Evolutionary conservation across 2,113 vertebrate species (phyloP).

Genomic region (Micromys minutus): DNA sequence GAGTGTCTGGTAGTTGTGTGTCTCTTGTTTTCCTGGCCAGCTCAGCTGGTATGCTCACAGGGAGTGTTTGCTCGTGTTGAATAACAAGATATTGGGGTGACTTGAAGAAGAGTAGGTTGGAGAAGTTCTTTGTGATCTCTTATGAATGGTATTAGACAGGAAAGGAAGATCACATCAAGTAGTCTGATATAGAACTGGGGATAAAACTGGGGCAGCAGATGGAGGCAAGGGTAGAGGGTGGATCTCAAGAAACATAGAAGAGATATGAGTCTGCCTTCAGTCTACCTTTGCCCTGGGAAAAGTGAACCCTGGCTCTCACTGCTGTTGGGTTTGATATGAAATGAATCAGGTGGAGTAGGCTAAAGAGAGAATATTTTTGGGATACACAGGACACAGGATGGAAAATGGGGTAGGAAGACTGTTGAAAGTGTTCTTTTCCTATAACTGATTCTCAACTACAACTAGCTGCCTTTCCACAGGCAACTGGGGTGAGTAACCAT

Average conservation of each 20-base stretch:
- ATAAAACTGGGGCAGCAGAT: background rate
- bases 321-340: background rate
- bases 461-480: background rate
- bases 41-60: background rate
- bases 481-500: background rate
- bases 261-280: background rate
- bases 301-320: background rate
- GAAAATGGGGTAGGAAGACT: background rate
- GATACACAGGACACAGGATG: background rate
- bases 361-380: background rate
- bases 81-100: background rate
- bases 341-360: background rate
- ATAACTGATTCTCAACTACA: fast-evolving
- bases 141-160: background rate
- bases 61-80: background rate
- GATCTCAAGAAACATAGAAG: background rate
- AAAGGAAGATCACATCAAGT: background rate
- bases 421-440: background rate
- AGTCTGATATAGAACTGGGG: background rate
- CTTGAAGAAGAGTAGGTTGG: background rate
- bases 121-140: background rate
- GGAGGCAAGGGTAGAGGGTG: too few relatives aligned
- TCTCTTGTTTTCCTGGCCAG: too few relatives aligned
- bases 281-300: background rate
- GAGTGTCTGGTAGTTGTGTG: too few relatives aligned